Percentiles rank a stretch among this genome's conserved stretches.
Evolutionary conservation across 2,113 vertebrate genomes (phyloP).

Genomic region (Xiphorhynchus elegans): DNA sequence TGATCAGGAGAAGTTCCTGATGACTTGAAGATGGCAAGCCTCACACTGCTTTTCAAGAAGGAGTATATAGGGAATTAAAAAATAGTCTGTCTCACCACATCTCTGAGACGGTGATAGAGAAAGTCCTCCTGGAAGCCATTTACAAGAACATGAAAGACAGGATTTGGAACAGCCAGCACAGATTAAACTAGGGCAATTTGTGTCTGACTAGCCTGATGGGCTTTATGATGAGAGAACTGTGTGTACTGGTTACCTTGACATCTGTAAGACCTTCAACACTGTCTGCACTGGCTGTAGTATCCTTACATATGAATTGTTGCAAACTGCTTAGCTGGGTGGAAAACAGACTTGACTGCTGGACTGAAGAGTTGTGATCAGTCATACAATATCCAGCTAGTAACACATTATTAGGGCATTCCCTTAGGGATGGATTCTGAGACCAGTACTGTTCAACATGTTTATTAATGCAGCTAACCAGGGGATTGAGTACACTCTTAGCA

Average conservation of each 20-base stretch:
- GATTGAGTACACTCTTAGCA: background rate
- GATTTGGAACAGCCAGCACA: background rate
- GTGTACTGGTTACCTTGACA: background rate
- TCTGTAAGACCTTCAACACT: background rate
- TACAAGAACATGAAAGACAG: background rate
- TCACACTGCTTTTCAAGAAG: background rate
- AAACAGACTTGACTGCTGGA: background rate
- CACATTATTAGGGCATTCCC: background rate
- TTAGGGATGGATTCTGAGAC: background rate
- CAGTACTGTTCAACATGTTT: background rate
- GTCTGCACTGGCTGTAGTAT: background rate
- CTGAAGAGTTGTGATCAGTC: background rate
- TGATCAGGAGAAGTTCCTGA: background rate
- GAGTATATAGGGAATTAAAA: background rate
- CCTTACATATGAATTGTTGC: background rate
- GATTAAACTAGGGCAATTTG: background rate
- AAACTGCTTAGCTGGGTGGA: background rate
- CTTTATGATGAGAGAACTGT: background rate
- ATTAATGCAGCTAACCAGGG: background rate
- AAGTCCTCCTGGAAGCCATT: background rate
- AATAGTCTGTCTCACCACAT: background rate
- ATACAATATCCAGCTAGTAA: background rate
- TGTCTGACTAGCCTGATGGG: background rate
- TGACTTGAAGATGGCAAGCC: background rate
- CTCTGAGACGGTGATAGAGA: background rate